Percentiles rank a stretch among this genome's conserved stretches.
phyloP scores from a whole-genome alignment of 2,888 invertebrate species.

The Drosophila prostipennis region DNA sequence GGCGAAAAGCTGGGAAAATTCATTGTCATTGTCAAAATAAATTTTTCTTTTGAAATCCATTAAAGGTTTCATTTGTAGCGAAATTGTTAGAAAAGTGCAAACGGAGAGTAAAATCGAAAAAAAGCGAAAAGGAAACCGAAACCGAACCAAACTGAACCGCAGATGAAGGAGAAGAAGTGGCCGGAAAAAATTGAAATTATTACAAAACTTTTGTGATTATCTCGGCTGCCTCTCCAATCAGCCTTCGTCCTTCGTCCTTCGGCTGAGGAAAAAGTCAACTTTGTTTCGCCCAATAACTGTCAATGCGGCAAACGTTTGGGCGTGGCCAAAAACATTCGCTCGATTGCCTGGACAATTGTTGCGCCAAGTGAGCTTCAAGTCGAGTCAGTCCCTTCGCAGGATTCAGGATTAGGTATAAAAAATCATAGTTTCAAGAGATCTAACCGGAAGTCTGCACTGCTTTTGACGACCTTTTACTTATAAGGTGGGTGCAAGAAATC shows the following conservation, averaged over 20 bases:
- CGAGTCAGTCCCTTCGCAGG: background rate
- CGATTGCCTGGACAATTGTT: constrained; percentile 59
- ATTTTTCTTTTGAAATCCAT: constrained; percentile 70
- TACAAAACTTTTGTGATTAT: constrained; percentile 69
- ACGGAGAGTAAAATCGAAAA: constrained; percentile 40
- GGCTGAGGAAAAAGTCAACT: constrained; percentile 33
- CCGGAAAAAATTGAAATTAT: constrained; percentile 64
- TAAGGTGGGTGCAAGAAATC: too few species aligned
- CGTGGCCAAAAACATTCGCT: constrained; percentile 37
- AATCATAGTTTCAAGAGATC: too few species aligned
- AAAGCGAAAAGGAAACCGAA: background rate
- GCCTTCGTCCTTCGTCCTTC: too few species aligned
- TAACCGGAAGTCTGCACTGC: too few species aligned
- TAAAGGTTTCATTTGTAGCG: constrained; percentile 66
- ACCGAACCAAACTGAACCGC: constrained; percentile 14
- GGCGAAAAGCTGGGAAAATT: constrained; percentile 50
- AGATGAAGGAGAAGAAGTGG: constrained; percentile 36
- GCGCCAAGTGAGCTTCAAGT: constrained; percentile 15
- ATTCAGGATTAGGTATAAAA: background rate
- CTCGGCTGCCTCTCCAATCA: constrained; percentile 33
- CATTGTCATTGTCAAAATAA: constrained; percentile 73
- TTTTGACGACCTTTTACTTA: too few species aligned
- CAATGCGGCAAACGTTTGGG: constrained; percentile 54
- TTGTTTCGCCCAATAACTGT: constrained; percentile 53
- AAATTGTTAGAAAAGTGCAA: constrained; percentile 66